phyloP scores from a whole-genome alignment of 2,888 invertebrate genomes.

The Pristionchus fissidentatus region DNA sequence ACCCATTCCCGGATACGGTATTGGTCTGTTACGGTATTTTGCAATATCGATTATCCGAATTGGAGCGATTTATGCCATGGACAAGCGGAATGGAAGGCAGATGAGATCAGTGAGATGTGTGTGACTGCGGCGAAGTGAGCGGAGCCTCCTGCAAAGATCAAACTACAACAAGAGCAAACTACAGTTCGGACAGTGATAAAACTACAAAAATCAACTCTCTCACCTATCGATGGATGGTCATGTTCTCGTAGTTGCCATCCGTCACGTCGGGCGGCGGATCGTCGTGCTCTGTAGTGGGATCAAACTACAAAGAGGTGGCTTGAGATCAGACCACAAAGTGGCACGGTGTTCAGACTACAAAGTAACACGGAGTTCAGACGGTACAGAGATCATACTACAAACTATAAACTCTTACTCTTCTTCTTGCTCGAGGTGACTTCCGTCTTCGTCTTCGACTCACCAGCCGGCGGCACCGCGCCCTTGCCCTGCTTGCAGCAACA shows the following conservation, averaged over 20 bases:
- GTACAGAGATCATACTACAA: background rate
- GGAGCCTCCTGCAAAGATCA: background rate
- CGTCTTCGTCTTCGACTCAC: background rate
- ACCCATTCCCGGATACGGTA: too few relatives aligned
- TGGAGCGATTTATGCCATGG: background rate
- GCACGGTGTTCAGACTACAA: background rate
- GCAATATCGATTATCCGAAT: background rate
- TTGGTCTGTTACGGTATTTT: too few relatives aligned
- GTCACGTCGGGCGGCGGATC: background rate
- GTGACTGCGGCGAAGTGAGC: constrained; percentile 8
- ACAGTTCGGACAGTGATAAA: too few relatives aligned
- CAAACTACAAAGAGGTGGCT: background rate
- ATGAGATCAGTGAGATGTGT: constrained; percentile 19
- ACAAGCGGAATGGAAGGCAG: constrained; percentile 3
- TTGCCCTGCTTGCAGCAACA: constrained; percentile 29
- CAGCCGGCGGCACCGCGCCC: background rate
- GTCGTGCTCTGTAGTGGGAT: background rate
- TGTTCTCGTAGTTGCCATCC: constrained; percentile 2
- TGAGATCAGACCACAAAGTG: too few relatives aligned
- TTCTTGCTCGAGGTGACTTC: background rate
- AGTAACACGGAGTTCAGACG: background rate
- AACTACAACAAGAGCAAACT: background rate
- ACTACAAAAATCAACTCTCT: background rate
- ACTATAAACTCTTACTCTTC: background rate
- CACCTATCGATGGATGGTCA: constrained; percentile 12